Conservation (phyloP, 2,888 invertebrate genomes). For the Zaprionus bogoriensis region DNA sequence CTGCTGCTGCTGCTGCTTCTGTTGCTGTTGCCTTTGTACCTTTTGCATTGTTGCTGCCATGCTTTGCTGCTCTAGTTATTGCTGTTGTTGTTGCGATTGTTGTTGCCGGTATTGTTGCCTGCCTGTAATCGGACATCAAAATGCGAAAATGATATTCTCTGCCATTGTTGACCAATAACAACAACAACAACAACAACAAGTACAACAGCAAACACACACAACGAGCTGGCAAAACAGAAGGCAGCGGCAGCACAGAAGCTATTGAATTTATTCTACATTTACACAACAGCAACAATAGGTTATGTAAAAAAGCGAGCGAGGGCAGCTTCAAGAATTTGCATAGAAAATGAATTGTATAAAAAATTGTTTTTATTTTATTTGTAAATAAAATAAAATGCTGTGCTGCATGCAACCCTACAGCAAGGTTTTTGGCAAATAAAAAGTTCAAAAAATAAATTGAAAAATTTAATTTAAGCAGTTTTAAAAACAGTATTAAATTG, state of each 20-base stretch:
- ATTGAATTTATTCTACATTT: constrained; percentile 30
- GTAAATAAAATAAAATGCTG: too few relatives aligned
- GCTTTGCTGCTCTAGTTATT: constrained; percentile 73
- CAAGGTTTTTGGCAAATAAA: too few relatives aligned
- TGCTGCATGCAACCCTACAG: too few relatives aligned
- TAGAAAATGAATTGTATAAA: too few relatives aligned
- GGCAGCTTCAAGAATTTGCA: not conserved
- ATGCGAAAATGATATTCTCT: constrained; percentile 71
- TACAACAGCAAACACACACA: constrained; percentile 3
- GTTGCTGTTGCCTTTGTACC: constrained; percentile 53
- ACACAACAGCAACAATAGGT: constrained; percentile 6
- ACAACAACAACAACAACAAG: constrained; percentile 9
- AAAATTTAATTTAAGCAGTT: too few relatives aligned
- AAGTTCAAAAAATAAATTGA: too few relatives aligned
- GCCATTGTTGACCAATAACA: constrained; percentile 66
- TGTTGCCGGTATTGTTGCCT: constrained; percentile 41
- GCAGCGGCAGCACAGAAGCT: constrained; percentile 5
- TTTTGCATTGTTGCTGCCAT: constrained; percentile 46
- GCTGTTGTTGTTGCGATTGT: constrained; percentile 27
- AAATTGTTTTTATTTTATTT: too few relatives aligned
- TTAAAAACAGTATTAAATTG: too few relatives aligned
- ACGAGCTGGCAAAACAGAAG: constrained; percentile 25
- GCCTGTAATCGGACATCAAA: constrained; percentile 71
- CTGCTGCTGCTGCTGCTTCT: constrained; percentile 37
- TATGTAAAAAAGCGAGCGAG: constrained; percentile 7